Conservation (phyloP, 2,113 vertebrate genomes). For the Colaptes auratus region DNA sequence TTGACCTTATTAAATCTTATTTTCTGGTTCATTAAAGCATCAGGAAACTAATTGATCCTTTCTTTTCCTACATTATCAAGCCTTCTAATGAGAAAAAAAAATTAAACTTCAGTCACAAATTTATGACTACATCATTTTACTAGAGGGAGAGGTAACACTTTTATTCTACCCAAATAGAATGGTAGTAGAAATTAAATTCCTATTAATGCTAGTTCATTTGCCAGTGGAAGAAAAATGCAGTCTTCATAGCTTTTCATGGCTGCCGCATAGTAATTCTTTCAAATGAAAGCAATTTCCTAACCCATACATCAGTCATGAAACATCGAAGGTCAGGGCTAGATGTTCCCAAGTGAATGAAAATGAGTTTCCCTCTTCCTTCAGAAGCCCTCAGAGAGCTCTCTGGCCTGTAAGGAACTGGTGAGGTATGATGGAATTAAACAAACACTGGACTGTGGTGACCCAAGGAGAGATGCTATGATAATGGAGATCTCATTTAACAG, state of each 20-base stretch:
- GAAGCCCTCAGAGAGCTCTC: neutral
- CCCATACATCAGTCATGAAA: neutral
- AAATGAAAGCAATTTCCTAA: neutral
- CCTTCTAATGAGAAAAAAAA: neutral
- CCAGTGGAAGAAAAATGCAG: neutral
- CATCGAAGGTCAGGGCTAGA: neutral
- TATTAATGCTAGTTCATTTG: neutral
- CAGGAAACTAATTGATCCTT: neutral
- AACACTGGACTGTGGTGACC: accelerated
- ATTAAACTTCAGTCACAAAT: neutral
- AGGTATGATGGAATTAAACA: neutral
- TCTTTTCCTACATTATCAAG: neutral
- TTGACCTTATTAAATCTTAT: neutral
- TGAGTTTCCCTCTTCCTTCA: neutral
- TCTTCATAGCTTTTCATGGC: neutral
- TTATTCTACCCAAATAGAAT: constrained; percentile 3
- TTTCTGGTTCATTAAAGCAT: constrained; percentile 21
- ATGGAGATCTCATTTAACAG: neutral
- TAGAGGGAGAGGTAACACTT: neutral
- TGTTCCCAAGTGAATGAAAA: neutral
- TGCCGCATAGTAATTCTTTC: neutral
- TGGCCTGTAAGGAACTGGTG: neutral
- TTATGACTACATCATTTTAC: neutral
- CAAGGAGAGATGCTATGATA: neutral
- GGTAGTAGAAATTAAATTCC: neutral